Conservation (phyloP, 2,888 invertebrate species). For the Elegia similella region DNA sequence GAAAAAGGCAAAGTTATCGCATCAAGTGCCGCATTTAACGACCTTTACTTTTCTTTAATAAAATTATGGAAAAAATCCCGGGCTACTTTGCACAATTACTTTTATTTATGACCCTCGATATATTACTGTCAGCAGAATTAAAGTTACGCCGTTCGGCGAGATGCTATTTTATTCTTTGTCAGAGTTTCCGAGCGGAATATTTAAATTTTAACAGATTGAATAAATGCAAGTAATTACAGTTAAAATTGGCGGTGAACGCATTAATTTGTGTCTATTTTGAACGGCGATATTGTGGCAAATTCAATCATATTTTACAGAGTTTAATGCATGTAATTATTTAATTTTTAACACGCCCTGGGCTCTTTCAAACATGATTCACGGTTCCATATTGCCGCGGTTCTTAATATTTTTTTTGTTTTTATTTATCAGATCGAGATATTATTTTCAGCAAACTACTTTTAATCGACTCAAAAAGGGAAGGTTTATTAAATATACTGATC, state of each 20-base stretch:
- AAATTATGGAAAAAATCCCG: constrained; percentile 71
- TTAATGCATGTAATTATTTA: neutral
- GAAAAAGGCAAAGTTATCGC: constrained; percentile 57
- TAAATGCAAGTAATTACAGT: constrained; percentile 19
- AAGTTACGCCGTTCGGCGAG: constrained; percentile 58
- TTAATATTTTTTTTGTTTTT: too few species aligned
- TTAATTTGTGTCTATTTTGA: constrained; percentile 16
- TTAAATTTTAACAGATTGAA: constrained; percentile 16
- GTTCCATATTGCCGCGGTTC: too few species aligned
- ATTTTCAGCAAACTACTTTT: too few species aligned
- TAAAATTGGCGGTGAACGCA: constrained; percentile 11
- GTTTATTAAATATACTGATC: too few species aligned
- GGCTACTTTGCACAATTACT: constrained; percentile 69
- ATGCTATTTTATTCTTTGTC: constrained; percentile 52
- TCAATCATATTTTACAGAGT: neutral
- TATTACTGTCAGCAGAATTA: constrained; percentile 65
- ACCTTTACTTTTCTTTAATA: constrained; percentile 67
- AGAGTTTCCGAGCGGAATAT: constrained; percentile 43
- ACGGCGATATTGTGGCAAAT: neutral
- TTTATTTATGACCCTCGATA: constrained; percentile 71
- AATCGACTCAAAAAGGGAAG: too few species aligned
- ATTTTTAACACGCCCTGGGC: too few species aligned
- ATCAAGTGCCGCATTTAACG: constrained; percentile 60
- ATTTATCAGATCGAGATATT: too few species aligned
- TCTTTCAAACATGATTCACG: too few species aligned